phyloP scores from a whole-genome alignment of 2,888 invertebrate genomes.

The Penaeus monodon region DNA sequence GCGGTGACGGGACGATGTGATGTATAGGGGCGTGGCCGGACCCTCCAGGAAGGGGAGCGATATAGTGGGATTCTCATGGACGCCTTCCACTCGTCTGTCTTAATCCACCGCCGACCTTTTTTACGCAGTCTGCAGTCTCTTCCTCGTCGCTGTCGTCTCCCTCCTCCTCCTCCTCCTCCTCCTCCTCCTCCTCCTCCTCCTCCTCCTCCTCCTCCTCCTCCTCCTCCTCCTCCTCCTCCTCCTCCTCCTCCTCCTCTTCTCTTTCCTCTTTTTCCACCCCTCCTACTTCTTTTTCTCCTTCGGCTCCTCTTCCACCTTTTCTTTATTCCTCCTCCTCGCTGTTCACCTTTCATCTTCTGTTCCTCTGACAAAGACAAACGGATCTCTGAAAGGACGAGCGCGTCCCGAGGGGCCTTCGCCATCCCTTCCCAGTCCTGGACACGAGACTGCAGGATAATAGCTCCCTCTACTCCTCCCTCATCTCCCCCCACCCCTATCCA shows the following conservation, averaged over 20 bases:
- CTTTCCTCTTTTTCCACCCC: neutral
- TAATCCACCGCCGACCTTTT: neutral
- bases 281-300: neutral
- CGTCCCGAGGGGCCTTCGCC: no score
- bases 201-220: neutral
- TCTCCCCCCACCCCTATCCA: no score
- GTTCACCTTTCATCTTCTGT: neutral
- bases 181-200: neutral
- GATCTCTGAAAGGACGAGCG: no score
- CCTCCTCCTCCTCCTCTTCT: no score
- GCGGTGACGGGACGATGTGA: neutral
- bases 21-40: neutral
- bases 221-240: neutral
- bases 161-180: neutral
- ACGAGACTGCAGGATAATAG: no score
- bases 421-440: no score
- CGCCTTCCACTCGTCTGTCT: neutral
- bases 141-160: neutral
- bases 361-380: neutral
- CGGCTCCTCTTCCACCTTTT: neutral
- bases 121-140: neutral
- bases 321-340: neutral
- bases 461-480: no score
- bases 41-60: neutral
- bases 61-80: neutral